These are phyloP conservation scores for Ptyas mucosa DNA, from an alignment of 2,113 vertebrate genomes.

Conservation along the genomic window DNA sequence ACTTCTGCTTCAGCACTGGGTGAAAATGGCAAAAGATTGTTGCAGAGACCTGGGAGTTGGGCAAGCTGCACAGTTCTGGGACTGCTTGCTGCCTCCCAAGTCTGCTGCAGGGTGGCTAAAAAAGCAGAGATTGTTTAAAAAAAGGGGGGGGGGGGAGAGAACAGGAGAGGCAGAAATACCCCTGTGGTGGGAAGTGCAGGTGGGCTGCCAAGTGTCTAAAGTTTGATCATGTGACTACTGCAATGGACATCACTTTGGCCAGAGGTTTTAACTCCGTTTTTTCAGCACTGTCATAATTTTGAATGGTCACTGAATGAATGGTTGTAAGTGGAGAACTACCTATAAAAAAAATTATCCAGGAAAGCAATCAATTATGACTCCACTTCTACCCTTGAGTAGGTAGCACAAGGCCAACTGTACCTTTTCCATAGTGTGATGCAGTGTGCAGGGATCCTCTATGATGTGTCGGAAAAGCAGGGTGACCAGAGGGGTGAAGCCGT, in stretches of 20 bases:
- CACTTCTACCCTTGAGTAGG: background rate
- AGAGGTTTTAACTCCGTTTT: background rate
- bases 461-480: constrained; percentile 92
- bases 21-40: background rate
- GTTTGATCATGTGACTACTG: background rate
- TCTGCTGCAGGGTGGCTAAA: background rate
- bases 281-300: background rate
- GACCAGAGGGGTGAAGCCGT: constrained; percentile 89
- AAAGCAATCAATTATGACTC: background rate
- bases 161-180: too few relatives aligned
- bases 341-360: background rate
- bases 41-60: background rate
- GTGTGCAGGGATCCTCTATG: constrained; percentile 89
- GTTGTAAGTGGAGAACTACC: background rate
- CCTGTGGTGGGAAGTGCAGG: too few relatives aligned
- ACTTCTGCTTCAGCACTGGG: background rate
- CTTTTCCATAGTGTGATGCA: constrained; percentile 95
- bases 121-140: background rate
- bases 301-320: background rate
- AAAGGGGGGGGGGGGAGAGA: background rate
- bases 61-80: background rate
- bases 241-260: background rate
- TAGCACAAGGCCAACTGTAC: constrained; percentile 49
- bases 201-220: too few relatives aligned
- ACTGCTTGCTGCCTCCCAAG: background rate